These are phyloP conservation scores for Carposina sasakii DNA, from an alignment of 1,140 invertebrate species.

Conservation along the genomic window DNA sequence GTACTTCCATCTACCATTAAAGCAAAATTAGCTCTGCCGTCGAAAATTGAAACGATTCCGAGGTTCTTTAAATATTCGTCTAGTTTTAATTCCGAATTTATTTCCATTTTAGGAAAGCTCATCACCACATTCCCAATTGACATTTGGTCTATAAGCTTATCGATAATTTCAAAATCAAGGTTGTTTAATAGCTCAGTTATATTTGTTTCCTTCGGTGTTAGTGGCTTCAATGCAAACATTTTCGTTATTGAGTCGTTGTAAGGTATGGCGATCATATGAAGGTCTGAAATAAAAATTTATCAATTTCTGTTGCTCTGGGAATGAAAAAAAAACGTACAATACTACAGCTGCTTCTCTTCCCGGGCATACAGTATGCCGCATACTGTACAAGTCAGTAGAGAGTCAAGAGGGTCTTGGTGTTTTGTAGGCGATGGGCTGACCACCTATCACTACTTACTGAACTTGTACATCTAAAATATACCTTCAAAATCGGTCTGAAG, in stretches of 20 bases:
- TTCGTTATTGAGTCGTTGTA: conserved; percentile 79
- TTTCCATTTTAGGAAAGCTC: conserved; percentile 79
- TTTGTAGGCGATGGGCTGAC: too few relatives aligned
- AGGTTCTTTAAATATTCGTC: conserved; percentile 72
- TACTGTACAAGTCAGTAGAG: too few relatives aligned
- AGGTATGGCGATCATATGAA: conserved; percentile 80
- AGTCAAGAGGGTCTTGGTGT: too few relatives aligned
- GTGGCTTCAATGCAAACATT: conserved; percentile 83
- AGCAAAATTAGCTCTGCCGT: conserved; percentile 76
- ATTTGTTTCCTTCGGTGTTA: conserved; percentile 45
- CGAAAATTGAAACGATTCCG: conserved; percentile 77
- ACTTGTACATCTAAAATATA: too few relatives aligned
- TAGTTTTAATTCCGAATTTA: conserved; percentile 75
- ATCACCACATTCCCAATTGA: conserved; percentile 70
- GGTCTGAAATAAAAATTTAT: conserved; percentile 54
- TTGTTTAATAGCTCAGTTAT: conserved; percentile 70
- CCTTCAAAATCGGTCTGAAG: too few relatives aligned
- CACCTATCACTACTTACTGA: too few relatives aligned
- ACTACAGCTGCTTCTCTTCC: too few relatives aligned
- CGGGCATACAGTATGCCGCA: too few relatives aligned
- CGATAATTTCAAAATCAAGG: conserved; percentile 72
- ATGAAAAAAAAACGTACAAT: too few relatives aligned
- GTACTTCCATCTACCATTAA: conserved; percentile 65
- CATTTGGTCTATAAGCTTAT: conserved; percentile 69
- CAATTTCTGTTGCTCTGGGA: too few relatives aligned